Evolutionary conservation across 2,113 vertebrate species (phyloP), one percentile per base, ranked within the genome.

Genomic region (Scalopus aquaticus): DNA sequence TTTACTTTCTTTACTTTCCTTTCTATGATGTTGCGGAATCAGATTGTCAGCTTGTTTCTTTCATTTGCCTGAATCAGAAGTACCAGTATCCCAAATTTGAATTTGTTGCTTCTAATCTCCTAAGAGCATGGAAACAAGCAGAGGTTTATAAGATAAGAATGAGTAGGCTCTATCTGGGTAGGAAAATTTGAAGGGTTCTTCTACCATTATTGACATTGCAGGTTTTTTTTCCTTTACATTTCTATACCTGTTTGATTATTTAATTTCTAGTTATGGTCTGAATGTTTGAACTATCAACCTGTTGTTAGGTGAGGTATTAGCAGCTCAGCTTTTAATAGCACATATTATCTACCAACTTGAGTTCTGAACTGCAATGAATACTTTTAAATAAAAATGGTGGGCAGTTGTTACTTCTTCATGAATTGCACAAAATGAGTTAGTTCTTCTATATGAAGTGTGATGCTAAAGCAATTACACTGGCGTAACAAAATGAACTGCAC

Each of bases 221-320:
- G 0, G 39, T 35, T 65, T 7, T 78, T 26, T 46, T 60, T 32
- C 32, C 30, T 86, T 58, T 80, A 30, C 15, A 35, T 80, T 80
- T 67, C 17, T 49, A 51, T 51, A 6, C 24, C 30, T 5, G 60
- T 95, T 51, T 20, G 13, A 46, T 46, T 92, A 62, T 64, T 70
- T 83, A 54, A 83, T 90, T 95, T 44, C 20, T 82, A 78, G 6
- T 32, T 81, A 44, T 49, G 17, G n/a, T 64, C 46, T 96, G 42
- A 74, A 90, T 81, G 54, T 51, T 73, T 88, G 54, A 65, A 88
- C 84, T 79, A 69, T n/a, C 72, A 35, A 56, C 37, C 28, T 56
- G 17, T 87, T 62, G 3, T 80, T 62, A 56, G 22, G 32, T n/a
- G 32, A 77, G n/a, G 6, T 22, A 70, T 73, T 72, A 60, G 5